Evolutionary conservation across 2,113 vertebrate genomes (phyloP), one percentile per base, ranked within the genome.

Genomic region (Brachyhypopomus gauderio): DNA sequence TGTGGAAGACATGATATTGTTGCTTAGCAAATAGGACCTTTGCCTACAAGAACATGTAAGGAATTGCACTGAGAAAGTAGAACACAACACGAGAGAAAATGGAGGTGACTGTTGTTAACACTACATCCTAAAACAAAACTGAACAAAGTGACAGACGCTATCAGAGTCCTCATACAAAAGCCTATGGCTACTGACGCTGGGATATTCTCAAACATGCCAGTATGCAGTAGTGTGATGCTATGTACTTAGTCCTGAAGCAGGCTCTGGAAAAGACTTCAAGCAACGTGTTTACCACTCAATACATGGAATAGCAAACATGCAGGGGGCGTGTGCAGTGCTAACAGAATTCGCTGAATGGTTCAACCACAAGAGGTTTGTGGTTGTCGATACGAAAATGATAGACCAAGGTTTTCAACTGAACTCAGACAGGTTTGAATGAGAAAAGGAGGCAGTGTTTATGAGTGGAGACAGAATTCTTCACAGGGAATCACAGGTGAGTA

Each of bases 301-400:
- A 73, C 79, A 85, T 11, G 63, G 73, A 63, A 64, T 78, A 20
- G 72, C 83, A n/a, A 77, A 85, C 52, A 67, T 85, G 74, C 59
- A 82, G 30, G 67, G 69, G 72, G 22, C 83, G 83, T 19, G 80
- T 74, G 59, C 63, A 22, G 77, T 74, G 80, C 56, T 87, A 52
- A 66, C 80, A 73, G 52, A 8, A 75, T 58, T 73, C 85, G 27
- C 78, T 78, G 36, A 64, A 75, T 30, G 30, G 16, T 77, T 78
- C 85, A 52, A 81, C 6, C 81, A 85, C 56, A 71, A 75, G 14
- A 14, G 45, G 45, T 14, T 52, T 52, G 8, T 52, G 14, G 45
- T 14, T n/a, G n/a, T n/a, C n/a, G 12, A 52, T 52, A 14, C 3
- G 12, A 11, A 8, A 52, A 8, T 52, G 12, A 52, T 12, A 14